Percentiles rank a stretch among this genome's conserved stretches.
Conservation (phyloP, 2,888 invertebrate genomes). For the Cosmia pyralina region DNA sequence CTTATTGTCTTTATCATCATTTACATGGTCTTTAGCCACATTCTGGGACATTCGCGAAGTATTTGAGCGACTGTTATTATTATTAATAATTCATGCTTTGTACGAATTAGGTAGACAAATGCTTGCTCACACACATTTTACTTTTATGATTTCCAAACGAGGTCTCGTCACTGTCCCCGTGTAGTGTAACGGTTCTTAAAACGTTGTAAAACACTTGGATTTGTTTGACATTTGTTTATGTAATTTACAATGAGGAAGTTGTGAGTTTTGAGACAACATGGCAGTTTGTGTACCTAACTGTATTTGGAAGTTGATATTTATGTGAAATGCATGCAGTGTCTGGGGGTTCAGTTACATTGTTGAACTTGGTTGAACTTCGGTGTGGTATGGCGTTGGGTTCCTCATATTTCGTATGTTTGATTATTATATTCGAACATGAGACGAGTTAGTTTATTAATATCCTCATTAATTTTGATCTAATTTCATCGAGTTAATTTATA, state of each 20-base stretch:
- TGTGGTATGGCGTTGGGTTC: conserved; percentile 13
- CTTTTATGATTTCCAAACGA: conserved; percentile 54
- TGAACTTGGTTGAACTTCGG: conserved; percentile 53
- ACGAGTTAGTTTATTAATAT: neutral
- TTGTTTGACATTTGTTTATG: conserved; percentile 65
- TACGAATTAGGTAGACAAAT: conserved; percentile 55
- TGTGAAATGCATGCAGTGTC: conserved; percentile 32
- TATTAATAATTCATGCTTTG: conserved; percentile 61
- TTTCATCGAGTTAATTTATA: neutral
- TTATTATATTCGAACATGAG: neutral
- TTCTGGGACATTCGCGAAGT: conserved; percentile 44
- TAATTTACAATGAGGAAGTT: conserved; percentile 60
- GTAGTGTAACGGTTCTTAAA: conserved; percentile 61
- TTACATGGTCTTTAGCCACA: conserved; percentile 38
- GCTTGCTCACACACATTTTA: conserved; percentile 50
- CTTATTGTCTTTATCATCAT: conserved; percentile 30
- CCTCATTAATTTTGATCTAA: neutral
- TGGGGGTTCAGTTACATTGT: conserved; percentile 48
- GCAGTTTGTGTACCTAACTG: conserved; percentile 62
- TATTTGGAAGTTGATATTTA: conserved; percentile 58
- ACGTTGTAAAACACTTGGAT: conserved; percentile 62
- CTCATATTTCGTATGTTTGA: neutral
- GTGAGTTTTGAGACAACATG: conserved; percentile 48
- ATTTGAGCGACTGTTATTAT: conserved; percentile 49
- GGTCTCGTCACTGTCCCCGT: conserved; percentile 48